Conservation (phyloP, 2,113 vertebrate species). For the Cryptotis parvus region DNA sequence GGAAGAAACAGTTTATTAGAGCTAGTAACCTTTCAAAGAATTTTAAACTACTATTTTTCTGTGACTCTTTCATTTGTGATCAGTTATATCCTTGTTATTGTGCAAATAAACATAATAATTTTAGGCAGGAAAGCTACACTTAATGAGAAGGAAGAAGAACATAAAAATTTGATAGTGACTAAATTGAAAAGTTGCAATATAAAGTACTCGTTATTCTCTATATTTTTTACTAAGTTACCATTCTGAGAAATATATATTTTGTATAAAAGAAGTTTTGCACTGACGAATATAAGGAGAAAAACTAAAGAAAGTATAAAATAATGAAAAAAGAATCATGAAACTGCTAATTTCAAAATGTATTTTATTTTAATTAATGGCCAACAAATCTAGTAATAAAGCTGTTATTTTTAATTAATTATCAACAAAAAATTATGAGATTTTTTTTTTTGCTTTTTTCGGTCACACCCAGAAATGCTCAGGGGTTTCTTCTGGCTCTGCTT, state of each 20-base stretch:
- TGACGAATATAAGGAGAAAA: not conserved
- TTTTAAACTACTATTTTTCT: slow-evolving; percentile 41
- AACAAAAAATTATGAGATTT: not conserved
- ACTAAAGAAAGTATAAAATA: not conserved
- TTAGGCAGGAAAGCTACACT: slow-evolving; percentile 34
- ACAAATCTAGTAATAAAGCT: not conserved
- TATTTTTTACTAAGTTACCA: not conserved
- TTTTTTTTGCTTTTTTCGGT: no score
- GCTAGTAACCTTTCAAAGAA: slow-evolving; percentile 6
- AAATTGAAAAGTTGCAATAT: slow-evolving; percentile 31
- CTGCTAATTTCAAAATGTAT: not conserved
- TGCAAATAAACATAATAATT: slow-evolving; percentile 67
- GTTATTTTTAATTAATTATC: not conserved
- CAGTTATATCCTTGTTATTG: slow-evolving; percentile 62
- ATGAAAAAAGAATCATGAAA: not conserved
- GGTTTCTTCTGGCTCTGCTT: no score
- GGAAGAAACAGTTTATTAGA: slow-evolving; percentile 50
- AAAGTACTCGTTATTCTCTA: not conserved
- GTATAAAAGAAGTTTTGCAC: not conserved
- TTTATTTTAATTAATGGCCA: not conserved
- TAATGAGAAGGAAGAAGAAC: slow-evolving; percentile 15
- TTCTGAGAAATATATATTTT: not conserved
- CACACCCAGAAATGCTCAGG: no score
- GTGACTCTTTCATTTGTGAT: slow-evolving; percentile 62
- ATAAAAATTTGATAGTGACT: slow-evolving; percentile 28